Base-by-base conservation (phyloP, 1,140 invertebrate genomes). In the Neodiprion pinetum region DNA sequence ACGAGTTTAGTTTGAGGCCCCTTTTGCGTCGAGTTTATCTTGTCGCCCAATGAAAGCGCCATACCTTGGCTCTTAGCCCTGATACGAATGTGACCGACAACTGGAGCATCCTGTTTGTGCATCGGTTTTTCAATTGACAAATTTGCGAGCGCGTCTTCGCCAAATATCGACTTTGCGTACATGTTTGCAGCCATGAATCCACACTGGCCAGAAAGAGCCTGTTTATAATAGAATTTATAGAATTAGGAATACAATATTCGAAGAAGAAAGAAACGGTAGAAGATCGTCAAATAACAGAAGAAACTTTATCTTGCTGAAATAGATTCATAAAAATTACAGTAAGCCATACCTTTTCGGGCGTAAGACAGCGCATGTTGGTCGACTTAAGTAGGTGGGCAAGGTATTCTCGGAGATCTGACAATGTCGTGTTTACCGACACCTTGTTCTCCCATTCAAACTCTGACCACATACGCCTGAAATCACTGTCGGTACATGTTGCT, bases 371-470 rank as follows among this genome's bases (percentile, higher is more conserved):
- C 98, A 99, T 99, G 86, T 99, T 99, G 23, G 98, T 99, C 74
- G 95, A 96, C 78, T 95, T 95, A 28, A 99, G 90, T 48, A 99
- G 89, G 84, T 99, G 97, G 70, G 95, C 92, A 40, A 99, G 89
- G 90, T 99, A 99, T 79, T 97, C 96, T 75, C 96, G 92, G 23
- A 99, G 90, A 87, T 99, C 97, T 0, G 94, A 95, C 74, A 99
- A 92, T 67, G 94, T 96, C 1, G 99, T 99, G 85, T 97, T 97
- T 0, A 99, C 98, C 0, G 97, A 96, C 10, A 99, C 97, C 92
- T 99, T 99, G 89, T 99, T 99, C 90, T 99, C 99, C 99, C 99
- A 99, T 89, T 99, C 99, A 90, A 99, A 99, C 90, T 99, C 98
- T 1, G 97, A 96, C 99, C 99, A 99, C 98, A 99, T 99, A 88